Conservation (phyloP, 2,113 vertebrate genomes). For the Notechis scutatus region DNA sequence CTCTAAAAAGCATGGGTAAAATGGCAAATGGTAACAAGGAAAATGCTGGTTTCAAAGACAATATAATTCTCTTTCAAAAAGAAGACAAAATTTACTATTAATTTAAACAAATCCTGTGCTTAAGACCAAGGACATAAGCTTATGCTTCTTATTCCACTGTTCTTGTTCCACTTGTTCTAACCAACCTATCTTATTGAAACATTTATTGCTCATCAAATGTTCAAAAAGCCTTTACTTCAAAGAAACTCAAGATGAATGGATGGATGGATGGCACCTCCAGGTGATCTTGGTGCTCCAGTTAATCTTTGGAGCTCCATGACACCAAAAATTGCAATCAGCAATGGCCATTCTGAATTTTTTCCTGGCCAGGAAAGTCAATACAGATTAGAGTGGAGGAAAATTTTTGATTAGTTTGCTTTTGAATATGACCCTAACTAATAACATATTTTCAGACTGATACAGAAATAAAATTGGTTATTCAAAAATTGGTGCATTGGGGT, state of each 20-base stretch:
- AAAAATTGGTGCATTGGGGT: not conserved
- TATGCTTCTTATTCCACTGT: not conserved
- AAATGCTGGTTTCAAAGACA: not conserved
- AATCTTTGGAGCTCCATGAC: not conserved
- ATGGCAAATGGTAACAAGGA: not conserved
- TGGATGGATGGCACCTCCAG: not conserved
- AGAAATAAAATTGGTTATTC: not conserved
- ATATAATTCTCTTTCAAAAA: not conserved
- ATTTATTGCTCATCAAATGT: not conserved
- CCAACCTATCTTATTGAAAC: not conserved
- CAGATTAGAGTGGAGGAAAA: not conserved
- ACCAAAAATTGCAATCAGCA: not conserved
- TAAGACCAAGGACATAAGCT: not conserved
- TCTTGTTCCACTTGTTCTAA: not conserved
- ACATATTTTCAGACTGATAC: not conserved
- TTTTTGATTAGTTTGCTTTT: not conserved
- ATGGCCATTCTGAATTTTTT: not conserved
- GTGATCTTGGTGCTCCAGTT: not conserved
- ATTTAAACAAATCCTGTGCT: not conserved
- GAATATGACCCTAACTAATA: not conserved
- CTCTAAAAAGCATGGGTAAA: not conserved
- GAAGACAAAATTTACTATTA: not conserved
- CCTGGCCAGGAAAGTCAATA: not conserved
- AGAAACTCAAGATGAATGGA: not conserved
- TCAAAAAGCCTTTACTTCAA: not conserved